A percentile compares a stretch with the other conserved stretches of the same genome.
Conservation (phyloP, 2,113 vertebrate genomes). For the Tetraodon nigroviridis region DNA sequence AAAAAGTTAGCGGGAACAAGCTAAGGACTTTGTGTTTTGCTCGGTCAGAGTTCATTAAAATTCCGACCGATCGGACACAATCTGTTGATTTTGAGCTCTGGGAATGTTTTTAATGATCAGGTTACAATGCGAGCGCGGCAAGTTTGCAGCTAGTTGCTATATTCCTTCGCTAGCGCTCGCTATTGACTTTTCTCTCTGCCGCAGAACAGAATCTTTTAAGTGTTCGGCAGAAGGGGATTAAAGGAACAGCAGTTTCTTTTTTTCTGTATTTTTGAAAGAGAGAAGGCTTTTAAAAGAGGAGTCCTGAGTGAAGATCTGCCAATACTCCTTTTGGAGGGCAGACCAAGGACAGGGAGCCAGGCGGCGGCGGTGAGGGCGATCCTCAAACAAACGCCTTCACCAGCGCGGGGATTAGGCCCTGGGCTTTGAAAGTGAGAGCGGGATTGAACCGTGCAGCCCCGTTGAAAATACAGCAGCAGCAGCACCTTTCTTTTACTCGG, state of each 20-base stretch:
- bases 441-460: constrained; percentile 63
- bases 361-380: constrained; percentile 50
- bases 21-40: no score
- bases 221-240: constrained; percentile 13
- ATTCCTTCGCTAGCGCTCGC: no score
- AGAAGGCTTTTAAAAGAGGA: constrained; percentile 30
- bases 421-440: constrained; percentile 61
- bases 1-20: no score
- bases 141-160: no score
- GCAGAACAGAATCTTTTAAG: no score
- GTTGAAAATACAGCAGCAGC: constrained; percentile 47
- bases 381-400: constrained; percentile 66
- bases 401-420: constrained; percentile 63
- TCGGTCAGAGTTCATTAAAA: no score
- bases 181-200: no score
- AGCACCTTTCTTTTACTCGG: constrained; percentile 18
- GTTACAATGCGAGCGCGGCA: no score
- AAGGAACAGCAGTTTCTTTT: not conserved
- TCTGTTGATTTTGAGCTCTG: no score
- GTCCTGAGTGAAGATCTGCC: constrained; percentile 62
- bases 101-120: no score
- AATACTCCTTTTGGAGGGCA: constrained; percentile 60
- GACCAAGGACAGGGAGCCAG: constrained; percentile 59
- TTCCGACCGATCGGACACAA: no score
- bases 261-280: constrained; percentile 13